Percentiles rank a stretch among this genome's conserved stretches.
phyloP scores from a whole-genome alignment of 2,888 invertebrate genomes.

The Eupithecia tripunctaria region DNA sequence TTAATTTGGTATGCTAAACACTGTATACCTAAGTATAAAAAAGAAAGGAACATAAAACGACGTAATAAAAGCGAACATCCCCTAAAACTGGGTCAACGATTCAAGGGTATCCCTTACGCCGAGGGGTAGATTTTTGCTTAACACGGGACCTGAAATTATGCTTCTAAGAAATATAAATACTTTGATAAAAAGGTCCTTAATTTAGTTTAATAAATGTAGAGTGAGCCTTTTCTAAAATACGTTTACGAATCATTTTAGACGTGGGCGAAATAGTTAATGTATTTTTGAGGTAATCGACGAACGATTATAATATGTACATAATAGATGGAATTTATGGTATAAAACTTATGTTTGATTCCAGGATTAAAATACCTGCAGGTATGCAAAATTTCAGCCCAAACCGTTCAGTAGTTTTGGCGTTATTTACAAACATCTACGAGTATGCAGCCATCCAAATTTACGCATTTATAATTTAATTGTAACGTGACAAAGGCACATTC shows the following conservation, averaged over 20 bases:
- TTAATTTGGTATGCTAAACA: background rate
- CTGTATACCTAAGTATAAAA: slow-evolving; percentile 3
- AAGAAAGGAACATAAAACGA: slow-evolving; percentile 25
- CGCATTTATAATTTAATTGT: no score
- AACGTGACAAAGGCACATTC: no score
- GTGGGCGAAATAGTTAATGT: background rate
- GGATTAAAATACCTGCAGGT: no score
- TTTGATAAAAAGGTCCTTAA: slow-evolving; percentile 13
- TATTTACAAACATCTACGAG: no score
- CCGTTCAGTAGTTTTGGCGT: no score
- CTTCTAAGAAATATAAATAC: slow-evolving; percentile 18
- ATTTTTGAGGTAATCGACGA: background rate
- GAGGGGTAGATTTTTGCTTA: slow-evolving; percentile 31
- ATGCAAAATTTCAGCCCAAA: no score
- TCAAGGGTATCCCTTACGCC: slow-evolving; percentile 41
- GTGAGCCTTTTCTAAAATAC: background rate
- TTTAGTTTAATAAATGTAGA: background rate
- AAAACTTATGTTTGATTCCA: no score
- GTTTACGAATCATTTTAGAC: background rate
- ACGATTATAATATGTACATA: background rate
- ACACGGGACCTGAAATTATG: slow-evolving; percentile 31
- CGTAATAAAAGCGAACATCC: slow-evolving; percentile 36
- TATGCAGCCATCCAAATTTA: no score
- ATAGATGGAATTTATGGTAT: background rate
- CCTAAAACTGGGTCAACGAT: slow-evolving; percentile 45